These are phyloP conservation scores for Myotis planiceps DNA, from an alignment of 2,797 vertebrate genomes.

Conservation along the genomic window DNA sequence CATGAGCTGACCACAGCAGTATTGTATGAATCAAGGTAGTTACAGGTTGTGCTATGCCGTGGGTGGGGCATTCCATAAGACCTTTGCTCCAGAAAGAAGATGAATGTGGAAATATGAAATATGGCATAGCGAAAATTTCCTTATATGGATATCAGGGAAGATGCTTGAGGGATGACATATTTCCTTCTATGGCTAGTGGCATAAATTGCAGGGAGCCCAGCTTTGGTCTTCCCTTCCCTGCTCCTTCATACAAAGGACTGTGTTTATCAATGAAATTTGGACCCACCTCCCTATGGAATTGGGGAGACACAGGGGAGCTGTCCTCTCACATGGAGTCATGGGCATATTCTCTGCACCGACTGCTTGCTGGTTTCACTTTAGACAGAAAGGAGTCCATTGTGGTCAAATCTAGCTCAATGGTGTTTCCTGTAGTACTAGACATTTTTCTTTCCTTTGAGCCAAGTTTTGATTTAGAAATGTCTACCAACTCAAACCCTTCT, in stretches of 20 bases:
- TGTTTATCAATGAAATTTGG: background rate
- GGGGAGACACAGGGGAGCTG: fast-evolving
- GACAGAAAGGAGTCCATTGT: background rate
- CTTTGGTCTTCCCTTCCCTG: background rate
- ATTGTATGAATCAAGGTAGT: background rate
- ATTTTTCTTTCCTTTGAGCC: background rate
- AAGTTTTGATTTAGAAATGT: background rate
- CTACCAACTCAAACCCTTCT: background rate
- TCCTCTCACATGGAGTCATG: fast-evolving
- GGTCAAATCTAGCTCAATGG: background rate
- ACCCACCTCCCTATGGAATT: background rate
- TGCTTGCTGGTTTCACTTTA: background rate
- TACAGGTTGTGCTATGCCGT: too few species aligned
- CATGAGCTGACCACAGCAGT: fast-evolving
- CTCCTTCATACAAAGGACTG: background rate
- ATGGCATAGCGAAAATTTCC: background rate
- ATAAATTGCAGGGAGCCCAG: background rate
- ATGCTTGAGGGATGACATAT: background rate
- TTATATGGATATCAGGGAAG: fast-evolving
- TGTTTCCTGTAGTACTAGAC: background rate
- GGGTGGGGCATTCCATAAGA: too few species aligned
- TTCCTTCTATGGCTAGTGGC: fast-evolving
- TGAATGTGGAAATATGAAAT: too few species aligned
- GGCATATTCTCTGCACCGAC: fast-evolving
- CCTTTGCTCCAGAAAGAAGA: background rate